Evolutionary conservation across 1,140 invertebrate genomes (phyloP), one percentile per base, ranked within the genome.

Genomic region (Colletes gigas): DNA sequence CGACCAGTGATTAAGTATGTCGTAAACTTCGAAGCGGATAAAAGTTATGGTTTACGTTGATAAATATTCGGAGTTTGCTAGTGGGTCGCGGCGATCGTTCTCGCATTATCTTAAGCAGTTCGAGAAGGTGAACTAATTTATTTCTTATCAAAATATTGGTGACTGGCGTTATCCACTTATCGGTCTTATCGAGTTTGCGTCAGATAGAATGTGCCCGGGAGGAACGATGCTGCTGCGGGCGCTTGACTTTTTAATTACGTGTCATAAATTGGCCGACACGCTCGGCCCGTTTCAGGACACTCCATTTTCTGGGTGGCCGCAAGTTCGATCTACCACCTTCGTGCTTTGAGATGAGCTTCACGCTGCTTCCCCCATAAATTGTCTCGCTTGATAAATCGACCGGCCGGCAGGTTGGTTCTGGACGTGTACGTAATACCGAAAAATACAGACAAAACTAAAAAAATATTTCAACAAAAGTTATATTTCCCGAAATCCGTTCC

Each of bases 261-360:
- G 90, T 91, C 91, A 91, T 91, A 91, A 92, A 90, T 91, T 91
- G 90, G 85, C 78, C 88, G 91, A 90, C 87, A 90, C 90, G 90
- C 88, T 90, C 83, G 88, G 89, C 84, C 85, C 87, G 90, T 81
- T 90, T 71, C 79, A 88, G 89, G 91, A 92, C 89, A 91, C 89
- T 91, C 90, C 77, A 92, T 92, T 92, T 92, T 92, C 90, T 91
- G 90, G 90, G 78, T 91, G 90, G 89, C 80, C 89, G 90, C 89
- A 89, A 76, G 85, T 89, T 91, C 88, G 89, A 91, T 91, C 90
- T 87, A 90, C 89, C 89, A 87, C 82, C 80, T 85, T 73, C 60
- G 57, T 78, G 78, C 86, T 77, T 82, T 72, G 79, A 85, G 87
- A 88, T 85, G 86, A 88, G 83, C 83, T 81, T 50, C 71, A 70